These are phyloP conservation scores for Deladenus siricidicola DNA, from an alignment of 2,888 invertebrate genomes.

Conservation along the genomic window DNA sequence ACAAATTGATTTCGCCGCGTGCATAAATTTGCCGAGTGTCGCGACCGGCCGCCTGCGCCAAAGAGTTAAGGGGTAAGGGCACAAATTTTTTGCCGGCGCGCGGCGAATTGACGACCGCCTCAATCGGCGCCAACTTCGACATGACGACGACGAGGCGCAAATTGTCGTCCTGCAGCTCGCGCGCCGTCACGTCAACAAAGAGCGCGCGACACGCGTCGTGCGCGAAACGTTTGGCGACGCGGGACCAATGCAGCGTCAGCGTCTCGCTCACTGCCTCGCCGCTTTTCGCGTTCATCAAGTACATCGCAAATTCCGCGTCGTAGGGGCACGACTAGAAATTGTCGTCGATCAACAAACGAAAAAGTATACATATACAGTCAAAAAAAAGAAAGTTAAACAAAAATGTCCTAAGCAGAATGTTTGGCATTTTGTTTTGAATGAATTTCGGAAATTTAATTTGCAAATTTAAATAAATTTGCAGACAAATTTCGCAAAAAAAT, in stretches of 20 bases:
- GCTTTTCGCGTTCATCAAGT: constrained; percentile 7
- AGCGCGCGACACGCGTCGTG: constrained; percentile 13
- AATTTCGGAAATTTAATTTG: too few relatives aligned
- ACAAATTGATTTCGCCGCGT: constrained; percentile 8
- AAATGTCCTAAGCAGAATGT: too few relatives aligned
- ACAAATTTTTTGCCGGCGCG: neutral
- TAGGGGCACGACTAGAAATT: neutral
- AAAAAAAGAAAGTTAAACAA: too few relatives aligned
- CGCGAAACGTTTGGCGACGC: constrained; percentile 2
- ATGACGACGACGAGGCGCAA: constrained; percentile 5
- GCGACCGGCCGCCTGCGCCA: too few relatives aligned
- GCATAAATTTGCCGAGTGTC: too few relatives aligned
- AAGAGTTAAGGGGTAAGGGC: too few relatives aligned
- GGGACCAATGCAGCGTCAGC: constrained; percentile 16
- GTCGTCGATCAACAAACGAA: too few relatives aligned
- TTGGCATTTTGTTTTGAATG: too few relatives aligned
- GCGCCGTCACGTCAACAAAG: constrained; percentile 17
- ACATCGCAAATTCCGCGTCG: constrained; percentile 12
- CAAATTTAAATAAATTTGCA: too few relatives aligned
- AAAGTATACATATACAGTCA: too few relatives aligned
- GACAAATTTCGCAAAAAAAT: too few relatives aligned
- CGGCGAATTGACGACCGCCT: constrained; percentile 1
- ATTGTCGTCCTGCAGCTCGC: constrained; percentile 14
- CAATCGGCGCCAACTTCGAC: constrained; percentile 5
- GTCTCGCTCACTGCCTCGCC: constrained; percentile 13